A percentile compares a stretch with the other conserved stretches of the same genome.
phyloP scores from a whole-genome alignment of 1,140 invertebrate genomes.

The Ladona fulva region DNA sequence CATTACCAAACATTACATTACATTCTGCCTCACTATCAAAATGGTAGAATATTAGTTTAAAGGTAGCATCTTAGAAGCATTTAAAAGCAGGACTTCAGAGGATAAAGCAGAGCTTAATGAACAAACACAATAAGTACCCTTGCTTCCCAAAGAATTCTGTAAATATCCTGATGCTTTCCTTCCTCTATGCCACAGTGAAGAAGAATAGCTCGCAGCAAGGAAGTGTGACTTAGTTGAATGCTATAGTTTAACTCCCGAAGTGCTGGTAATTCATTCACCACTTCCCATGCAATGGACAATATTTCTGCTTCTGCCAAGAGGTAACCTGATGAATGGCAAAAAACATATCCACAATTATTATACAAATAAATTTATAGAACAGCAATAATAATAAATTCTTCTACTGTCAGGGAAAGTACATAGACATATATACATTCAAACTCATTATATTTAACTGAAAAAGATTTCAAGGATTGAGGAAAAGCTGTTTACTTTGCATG shows the following conservation, averaged over 20 bases:
- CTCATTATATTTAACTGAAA: too few species aligned
- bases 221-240: constrained; percentile 75
- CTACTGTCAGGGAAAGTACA: too few species aligned
- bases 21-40: too few species aligned
- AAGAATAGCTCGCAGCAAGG: constrained; percentile 66
- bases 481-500: too few species aligned
- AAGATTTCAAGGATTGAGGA: too few species aligned
- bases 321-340: constrained; percentile 40
- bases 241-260: constrained; percentile 57
- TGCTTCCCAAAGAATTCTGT: constrained; percentile 49
- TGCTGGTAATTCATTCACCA: constrained; percentile 56
- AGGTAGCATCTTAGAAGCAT: too few species aligned
- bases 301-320: constrained; percentile 78
- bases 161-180: constrained; percentile 57
- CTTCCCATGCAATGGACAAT: constrained; percentile 64
- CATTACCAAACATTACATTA: too few species aligned
- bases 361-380: too few species aligned
- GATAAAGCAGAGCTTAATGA: not conserved
- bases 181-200: constrained; percentile 69
- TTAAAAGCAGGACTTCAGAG: not conserved
- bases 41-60: too few species aligned
- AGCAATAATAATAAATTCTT: too few species aligned
- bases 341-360: not conserved
- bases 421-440: too few species aligned
- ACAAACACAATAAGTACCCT: constrained; percentile 37